These are phyloP conservation scores for Lamellibrachia luymesi DNA, from an alignment of 1,140 invertebrate genomes.

Conservation along the genomic window DNA sequence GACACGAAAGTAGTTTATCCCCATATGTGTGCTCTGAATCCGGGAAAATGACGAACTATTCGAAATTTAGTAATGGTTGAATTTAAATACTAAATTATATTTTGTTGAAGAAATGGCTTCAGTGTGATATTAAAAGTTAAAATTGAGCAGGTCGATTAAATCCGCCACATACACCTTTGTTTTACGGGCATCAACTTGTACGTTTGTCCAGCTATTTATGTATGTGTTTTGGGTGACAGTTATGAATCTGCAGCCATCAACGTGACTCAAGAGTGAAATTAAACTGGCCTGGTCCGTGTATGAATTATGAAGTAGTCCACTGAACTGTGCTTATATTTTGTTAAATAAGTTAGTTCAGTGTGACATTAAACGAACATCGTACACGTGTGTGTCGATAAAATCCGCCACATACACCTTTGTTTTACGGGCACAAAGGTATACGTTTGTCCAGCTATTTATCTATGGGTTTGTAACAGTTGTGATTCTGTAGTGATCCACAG, in stretches of 20 bases:
- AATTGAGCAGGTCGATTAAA: neutral
- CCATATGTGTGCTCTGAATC: too few relatives aligned
- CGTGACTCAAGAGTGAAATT: neutral
- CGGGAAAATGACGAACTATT: too few relatives aligned
- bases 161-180: neutral
- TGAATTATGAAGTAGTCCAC: neutral
- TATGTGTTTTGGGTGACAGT: neutral
- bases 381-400: too few relatives aligned
- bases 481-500: neutral
- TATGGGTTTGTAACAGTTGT: neutral
- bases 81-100: too few relatives aligned
- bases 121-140: neutral
- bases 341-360: too few relatives aligned
- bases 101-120: too few relatives aligned
- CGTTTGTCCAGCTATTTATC: neutral
- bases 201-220: neutral
- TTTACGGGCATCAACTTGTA: neutral
- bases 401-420: neutral
- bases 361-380: too few relatives aligned
- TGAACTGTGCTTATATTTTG: neutral
- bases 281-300: neutral
- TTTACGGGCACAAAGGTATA: neutral
- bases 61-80: too few relatives aligned
- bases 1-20: too few relatives aligned
- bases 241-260: neutral